Percentiles rank a stretch among this genome's conserved stretches.
These are phyloP conservation scores for Drosophila leonis DNA, from an alignment of 2,888 invertebrate genomes.

Conservation along the genomic window DNA sequence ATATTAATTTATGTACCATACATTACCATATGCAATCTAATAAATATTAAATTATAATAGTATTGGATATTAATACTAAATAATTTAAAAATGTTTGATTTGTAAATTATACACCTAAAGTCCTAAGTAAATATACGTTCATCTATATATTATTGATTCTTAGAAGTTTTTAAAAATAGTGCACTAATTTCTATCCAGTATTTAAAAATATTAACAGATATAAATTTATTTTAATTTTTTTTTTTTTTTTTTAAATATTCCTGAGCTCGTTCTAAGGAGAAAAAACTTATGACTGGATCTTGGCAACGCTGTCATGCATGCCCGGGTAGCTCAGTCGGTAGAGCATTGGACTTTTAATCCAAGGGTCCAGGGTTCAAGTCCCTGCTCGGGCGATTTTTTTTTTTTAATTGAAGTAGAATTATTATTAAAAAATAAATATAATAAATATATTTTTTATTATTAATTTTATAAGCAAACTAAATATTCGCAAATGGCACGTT, in stretches of 20 bases:
- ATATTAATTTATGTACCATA: not conserved
- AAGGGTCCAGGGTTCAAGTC: slow-evolving; percentile 86
- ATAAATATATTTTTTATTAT: not conserved
- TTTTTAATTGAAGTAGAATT: not conserved
- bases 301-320: accelerated
- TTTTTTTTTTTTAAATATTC: not conserved
- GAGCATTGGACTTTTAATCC: slow-evolving; percentile 86
- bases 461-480: not conserved
- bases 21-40: not conserved
- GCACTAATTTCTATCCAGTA: too few species aligned
- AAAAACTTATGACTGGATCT: not conserved
- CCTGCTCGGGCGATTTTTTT: slow-evolving; percentile 84
- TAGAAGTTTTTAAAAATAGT: too few species aligned
- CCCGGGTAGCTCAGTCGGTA: slow-evolving; percentile 86
- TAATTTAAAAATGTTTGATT: too few species aligned
- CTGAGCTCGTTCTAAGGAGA: not conserved
- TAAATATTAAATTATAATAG: too few species aligned
- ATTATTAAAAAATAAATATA: not conserved
- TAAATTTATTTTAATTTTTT: not conserved
- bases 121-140: too few species aligned
- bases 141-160: too few species aligned
- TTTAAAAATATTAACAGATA: not conserved
- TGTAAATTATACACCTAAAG: too few species aligned
- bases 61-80: too few species aligned
- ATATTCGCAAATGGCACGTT: not conserved